These are phyloP conservation scores for Bryconaethiops microstoma DNA, from an alignment of 2,797 vertebrate genomes.

Conservation along the genomic window DNA sequence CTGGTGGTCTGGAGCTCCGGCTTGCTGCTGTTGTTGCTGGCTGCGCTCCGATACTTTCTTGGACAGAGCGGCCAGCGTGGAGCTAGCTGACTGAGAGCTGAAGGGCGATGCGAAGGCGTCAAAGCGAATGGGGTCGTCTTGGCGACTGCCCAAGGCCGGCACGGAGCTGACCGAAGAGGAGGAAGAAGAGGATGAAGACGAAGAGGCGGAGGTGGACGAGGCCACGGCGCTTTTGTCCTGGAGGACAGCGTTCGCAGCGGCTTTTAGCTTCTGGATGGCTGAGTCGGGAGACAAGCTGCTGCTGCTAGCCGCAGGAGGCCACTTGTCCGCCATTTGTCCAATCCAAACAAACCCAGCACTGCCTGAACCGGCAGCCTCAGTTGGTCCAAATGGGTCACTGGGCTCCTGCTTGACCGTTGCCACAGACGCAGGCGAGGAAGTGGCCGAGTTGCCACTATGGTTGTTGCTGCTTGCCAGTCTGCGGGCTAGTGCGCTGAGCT, in stretches of 20 bases:
- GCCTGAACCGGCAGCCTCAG: constrained; percentile 76
- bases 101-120: constrained; percentile 96
- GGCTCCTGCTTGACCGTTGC: constrained; percentile 89
- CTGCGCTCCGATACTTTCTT: constrained; percentile 99
- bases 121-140: constrained; percentile 90
- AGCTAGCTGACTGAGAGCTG: constrained; percentile 97
- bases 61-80: constrained; percentile 96
- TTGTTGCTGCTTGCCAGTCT: constrained; percentile 87
- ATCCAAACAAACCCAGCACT: constrained; percentile 89
- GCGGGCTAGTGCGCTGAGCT: constrained; percentile 96
- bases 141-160: constrained; percentile 73
- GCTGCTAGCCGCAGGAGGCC: constrained; percentile 87
- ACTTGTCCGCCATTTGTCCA: constrained; percentile 88
- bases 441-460: constrained; percentile 73
- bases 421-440: constrained; percentile 75
- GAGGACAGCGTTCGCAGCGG: constrained; percentile 95
- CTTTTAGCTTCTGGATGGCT: constrained; percentile 98
- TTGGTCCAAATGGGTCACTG: constrained; percentile 86
- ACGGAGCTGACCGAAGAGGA: constrained; percentile 75
- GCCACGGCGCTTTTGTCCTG: constrained; percentile 92
- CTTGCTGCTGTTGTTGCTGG: constrained; percentile 66
- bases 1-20: constrained; percentile 78
- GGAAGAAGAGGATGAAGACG: constrained; percentile 74
- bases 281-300: constrained; percentile 95
- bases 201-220: constrained; percentile 71